These are phyloP conservation scores for Caenorhabditis briggsae DNA, from an alignment of 1,140 invertebrate species.

Conservation along the genomic window DNA sequence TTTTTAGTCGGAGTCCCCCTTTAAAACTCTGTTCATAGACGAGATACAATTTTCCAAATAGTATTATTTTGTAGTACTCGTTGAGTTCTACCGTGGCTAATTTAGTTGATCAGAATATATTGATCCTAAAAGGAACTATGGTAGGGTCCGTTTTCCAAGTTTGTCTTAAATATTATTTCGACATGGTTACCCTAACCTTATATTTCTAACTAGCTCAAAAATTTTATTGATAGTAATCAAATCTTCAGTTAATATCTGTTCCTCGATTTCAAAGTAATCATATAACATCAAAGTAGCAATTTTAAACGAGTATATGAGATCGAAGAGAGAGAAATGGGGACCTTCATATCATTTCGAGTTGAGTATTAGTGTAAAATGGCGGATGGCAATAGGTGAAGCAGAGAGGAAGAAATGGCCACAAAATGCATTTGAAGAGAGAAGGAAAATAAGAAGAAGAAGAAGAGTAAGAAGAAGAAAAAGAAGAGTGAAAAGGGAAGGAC, in stretches of 20 bases:
- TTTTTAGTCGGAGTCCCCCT: no score
- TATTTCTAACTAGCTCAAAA: no score
- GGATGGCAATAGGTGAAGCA: slow-evolving; percentile 31
- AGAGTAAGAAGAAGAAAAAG: neutral
- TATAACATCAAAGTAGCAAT: slow-evolving; percentile 43
- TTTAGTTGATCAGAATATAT: no score
- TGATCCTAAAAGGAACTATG: no score
- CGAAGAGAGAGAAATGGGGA: neutral
- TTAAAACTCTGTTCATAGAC: no score
- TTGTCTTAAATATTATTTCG: no score
- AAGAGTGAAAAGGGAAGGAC: slow-evolving; percentile 7
- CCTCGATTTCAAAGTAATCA: slow-evolving; percentile 20
- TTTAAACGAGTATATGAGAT: slow-evolving; percentile 5
- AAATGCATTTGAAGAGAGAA: slow-evolving; percentile 44
- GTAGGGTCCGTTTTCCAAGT: no score
- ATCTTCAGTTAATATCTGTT: neutral
- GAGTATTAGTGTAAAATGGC: slow-evolving; percentile 46
- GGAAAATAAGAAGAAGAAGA: slow-evolving; percentile 1
- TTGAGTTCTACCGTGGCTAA: no score
- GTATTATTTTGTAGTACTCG: no score
- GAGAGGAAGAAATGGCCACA: neutral
- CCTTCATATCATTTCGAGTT: slow-evolving; percentile 51
- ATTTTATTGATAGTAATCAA: no score
- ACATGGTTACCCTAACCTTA: no score
- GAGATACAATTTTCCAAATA: no score